Evolutionary conservation across 2,888 invertebrate species (phyloP).

Genomic region (Tuta absoluta): DNA sequence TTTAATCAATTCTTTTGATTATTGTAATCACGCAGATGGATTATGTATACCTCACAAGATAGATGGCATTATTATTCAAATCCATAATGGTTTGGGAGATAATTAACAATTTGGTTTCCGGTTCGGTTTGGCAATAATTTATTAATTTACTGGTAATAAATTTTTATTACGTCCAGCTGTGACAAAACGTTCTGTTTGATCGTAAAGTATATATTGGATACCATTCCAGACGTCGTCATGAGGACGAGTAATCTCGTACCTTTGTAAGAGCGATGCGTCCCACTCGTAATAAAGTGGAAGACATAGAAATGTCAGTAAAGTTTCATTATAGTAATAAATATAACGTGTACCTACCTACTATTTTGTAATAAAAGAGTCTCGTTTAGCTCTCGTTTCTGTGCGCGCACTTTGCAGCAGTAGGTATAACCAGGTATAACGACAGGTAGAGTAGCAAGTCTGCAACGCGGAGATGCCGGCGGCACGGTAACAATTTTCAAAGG

Average conservation of each 20-base stretch:
- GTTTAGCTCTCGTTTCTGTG: slow-evolving; percentile 49
- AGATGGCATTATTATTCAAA: slow-evolving; percentile 10
- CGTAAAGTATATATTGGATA: slow-evolving; percentile 9
- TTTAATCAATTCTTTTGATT: neutral
- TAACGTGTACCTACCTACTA: slow-evolving; percentile 30
- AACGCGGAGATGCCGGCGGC: slow-evolving; percentile 39
- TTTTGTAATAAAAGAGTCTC: slow-evolving; percentile 47
- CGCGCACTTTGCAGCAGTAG: slow-evolving; percentile 31
- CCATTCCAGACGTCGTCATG: neutral
- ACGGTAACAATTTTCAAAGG: slow-evolving; percentile 62
- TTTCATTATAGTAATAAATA: slow-evolving; percentile 38
- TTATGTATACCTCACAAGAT: slow-evolving; percentile 13
- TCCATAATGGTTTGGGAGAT: neutral
- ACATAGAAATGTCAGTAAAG: slow-evolving; percentile 1
- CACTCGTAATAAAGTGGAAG: slow-evolving; percentile 2
- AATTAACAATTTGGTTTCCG: slow-evolving; percentile 12
- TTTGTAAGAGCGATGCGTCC: neutral
- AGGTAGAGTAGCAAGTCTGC: slow-evolving; percentile 35
- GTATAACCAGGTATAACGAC: slow-evolving; percentile 8
- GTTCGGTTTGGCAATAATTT: neutral
- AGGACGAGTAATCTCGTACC: neutral
- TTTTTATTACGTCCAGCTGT: neutral
- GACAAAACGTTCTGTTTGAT: slow-evolving; percentile 4
- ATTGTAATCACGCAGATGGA: neutral
- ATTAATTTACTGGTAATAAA: neutral